Evolutionary conservation across 2,888 invertebrate genomes (phyloP).

Genomic region (Lysandra bellargus): DNA sequence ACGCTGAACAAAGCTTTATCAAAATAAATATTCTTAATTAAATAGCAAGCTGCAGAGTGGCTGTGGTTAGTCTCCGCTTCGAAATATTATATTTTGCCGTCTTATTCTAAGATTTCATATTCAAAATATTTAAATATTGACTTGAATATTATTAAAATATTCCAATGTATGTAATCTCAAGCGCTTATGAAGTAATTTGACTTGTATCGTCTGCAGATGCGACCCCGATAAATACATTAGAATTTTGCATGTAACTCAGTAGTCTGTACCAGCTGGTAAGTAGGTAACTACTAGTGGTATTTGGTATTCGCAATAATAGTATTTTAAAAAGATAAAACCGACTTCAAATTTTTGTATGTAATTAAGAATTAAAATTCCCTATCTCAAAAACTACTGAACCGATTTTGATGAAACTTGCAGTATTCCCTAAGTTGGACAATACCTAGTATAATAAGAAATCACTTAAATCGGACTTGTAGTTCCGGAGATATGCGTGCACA

Average conservation of each 20-base stretch:
- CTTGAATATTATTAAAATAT: constrained; percentile 8
- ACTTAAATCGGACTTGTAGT: no score
- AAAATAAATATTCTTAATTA: constrained; percentile 13
- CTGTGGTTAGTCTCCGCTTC: neutral
- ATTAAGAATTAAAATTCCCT: no score
- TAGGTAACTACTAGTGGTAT: neutral
- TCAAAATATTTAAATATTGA: neutral
- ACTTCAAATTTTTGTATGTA: no score
- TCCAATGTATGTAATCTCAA: neutral
- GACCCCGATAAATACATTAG: constrained; percentile 25
- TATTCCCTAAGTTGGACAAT: no score
- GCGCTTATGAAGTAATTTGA: neutral
- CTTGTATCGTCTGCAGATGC: constrained; percentile 10
- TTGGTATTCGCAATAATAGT: no score
- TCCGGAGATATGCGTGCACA: no score
- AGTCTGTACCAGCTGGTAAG: neutral
- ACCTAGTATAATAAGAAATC: no score
- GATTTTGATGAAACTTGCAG: no score
- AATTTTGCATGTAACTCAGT: constrained; percentile 13
- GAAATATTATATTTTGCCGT: neutral
- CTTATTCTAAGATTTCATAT: neutral
- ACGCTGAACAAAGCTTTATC: neutral
- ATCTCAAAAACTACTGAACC: no score
- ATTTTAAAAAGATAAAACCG: no score
- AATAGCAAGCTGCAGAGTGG: neutral